A percentile compares a stretch with the other conserved stretches of the same genome.
These are phyloP conservation scores for Bombus vancouverensis DNA, from an alignment of 1,140 invertebrate species.

Conservation along the genomic window DNA sequence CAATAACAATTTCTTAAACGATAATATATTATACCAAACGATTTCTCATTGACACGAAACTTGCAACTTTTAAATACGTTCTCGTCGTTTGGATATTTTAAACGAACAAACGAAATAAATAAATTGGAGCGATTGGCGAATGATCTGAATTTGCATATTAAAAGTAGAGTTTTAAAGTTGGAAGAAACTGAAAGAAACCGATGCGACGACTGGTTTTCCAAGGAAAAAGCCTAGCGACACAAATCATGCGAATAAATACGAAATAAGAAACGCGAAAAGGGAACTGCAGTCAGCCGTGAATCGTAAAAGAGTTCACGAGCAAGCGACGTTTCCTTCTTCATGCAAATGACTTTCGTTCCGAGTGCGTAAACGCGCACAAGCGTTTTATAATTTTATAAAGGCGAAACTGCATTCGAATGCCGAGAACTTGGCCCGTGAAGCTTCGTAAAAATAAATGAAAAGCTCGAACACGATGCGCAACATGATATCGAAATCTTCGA, in stretches of 20 bases:
- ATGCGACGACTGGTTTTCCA: not conserved
- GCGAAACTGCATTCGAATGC: not conserved
- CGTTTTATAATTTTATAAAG: conserved; percentile 22
- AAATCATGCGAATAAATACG: conserved; percentile 14
- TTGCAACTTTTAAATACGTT: too few species aligned
- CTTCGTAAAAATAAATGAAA: not conserved
- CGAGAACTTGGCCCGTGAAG: not conserved
- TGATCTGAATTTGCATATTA: not conserved
- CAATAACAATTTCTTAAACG: too few species aligned
- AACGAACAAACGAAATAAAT: not conserved
- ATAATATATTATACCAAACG: too few species aligned
- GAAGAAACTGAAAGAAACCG: not conserved
- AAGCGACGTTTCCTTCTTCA: not conserved
- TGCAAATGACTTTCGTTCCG: conserved; percentile 9
- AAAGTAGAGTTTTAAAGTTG: not conserved
- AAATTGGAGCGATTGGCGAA: not conserved
- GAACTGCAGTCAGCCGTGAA: not conserved
- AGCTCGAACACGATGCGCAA: not conserved
- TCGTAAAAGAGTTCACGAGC: conserved; percentile 5
- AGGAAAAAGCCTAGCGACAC: not conserved
- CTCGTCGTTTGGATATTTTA: not conserved
- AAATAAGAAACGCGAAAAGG: not conserved
- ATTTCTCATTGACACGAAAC: too few species aligned
- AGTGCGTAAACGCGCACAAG: not conserved
- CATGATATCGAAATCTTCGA: too few species aligned